Percentiles rank a stretch among this genome's conserved stretches.
Evolutionary conservation across 2,113 vertebrate genomes (phyloP).

Genomic region (Nematolebias whitei): DNA sequence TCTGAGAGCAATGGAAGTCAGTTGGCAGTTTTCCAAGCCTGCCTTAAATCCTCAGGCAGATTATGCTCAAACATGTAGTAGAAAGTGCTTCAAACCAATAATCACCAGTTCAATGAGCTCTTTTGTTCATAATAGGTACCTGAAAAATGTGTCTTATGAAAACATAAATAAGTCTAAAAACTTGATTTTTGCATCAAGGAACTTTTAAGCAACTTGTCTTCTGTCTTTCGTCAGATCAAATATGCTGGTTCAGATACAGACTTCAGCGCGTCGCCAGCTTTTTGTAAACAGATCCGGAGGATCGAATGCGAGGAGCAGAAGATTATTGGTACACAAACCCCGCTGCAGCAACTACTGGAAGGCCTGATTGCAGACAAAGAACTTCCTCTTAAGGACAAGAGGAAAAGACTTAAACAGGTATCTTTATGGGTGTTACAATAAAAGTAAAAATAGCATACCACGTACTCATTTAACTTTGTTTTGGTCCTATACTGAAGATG

Average conservation of each 20-base stretch:
- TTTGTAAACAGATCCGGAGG: conserved; percentile 63
- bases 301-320: conserved; percentile 63
- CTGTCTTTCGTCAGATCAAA: conserved; percentile 63
- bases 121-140: background rate
- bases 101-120: background rate
- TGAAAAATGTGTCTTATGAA: background rate
- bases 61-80: background rate
- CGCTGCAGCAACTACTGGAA: conserved; percentile 68
- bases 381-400: conserved; percentile 70
- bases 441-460: background rate
- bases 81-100: background rate
- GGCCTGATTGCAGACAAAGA: conserved; percentile 73
- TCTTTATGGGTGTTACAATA: background rate
- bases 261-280: conserved; percentile 67
- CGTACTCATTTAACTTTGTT: background rate
- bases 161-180: background rate
- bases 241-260: conserved; percentile 71
- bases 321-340: conserved; percentile 68
- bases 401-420: conserved; percentile 73
- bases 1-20: no score
- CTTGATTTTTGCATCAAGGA: no score
- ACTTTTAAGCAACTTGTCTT: conserved; percentile 2
- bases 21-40: background rate
- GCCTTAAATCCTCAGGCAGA: background rate
- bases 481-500: no score